These are phyloP conservation scores for Ammospiza caudacuta DNA, from an alignment of 2,113 vertebrate genomes.

Conservation along the genomic window DNA sequence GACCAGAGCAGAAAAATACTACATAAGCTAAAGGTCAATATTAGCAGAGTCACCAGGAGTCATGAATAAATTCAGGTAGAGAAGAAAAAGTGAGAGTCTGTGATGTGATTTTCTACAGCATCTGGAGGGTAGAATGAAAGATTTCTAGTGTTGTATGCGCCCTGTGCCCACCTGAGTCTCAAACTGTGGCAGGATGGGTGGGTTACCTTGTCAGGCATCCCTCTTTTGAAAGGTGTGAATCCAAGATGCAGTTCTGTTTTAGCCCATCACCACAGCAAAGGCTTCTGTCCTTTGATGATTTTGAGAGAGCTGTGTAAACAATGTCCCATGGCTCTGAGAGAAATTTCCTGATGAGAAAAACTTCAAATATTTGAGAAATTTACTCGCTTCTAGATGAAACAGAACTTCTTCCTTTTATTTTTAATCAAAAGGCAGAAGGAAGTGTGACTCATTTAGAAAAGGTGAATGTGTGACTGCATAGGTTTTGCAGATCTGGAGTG, in stretches of 20 bases:
- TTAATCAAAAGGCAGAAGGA: not conserved
- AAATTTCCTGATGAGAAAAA: not conserved
- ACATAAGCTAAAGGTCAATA: not conserved
- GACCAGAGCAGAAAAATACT: not conserved
- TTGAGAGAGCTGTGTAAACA: not conserved
- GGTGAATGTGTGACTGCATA: not conserved
- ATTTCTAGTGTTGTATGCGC: not conserved
- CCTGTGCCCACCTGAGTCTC: not conserved
- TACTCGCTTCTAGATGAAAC: not conserved
- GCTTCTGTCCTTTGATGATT: not conserved
- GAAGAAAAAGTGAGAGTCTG: not conserved
- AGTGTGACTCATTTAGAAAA: not conserved
- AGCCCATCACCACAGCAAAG: not conserved
- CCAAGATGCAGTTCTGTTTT: not conserved
- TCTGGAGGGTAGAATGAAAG: not conserved
- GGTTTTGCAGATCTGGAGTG: not conserved
- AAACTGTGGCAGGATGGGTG: not conserved
- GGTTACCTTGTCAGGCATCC: not conserved
- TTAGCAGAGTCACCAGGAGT: not conserved
- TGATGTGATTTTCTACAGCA: not conserved
- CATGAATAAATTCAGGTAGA: not conserved
- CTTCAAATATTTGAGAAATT: not conserved
- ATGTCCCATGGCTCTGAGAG: not conserved
- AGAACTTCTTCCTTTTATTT: not conserved
- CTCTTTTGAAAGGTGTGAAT: not conserved